phyloP scores from a whole-genome alignment of 2,113 vertebrate species.

The Melanerpes formicivorus region DNA sequence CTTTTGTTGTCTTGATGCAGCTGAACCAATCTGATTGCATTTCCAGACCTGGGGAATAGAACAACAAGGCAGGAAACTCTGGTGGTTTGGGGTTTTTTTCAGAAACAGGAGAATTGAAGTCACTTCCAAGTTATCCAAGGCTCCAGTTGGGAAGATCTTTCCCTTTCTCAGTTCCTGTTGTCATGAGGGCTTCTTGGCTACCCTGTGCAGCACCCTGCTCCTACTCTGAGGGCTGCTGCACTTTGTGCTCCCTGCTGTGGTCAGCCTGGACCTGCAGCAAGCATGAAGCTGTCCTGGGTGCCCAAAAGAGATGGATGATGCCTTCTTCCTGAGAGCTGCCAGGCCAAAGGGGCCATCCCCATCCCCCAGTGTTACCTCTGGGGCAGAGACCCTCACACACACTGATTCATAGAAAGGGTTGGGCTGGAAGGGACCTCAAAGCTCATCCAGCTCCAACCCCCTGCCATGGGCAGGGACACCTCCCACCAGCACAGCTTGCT shows the following conservation, averaged over 20 bases:
- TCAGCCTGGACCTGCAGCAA: fast-evolving
- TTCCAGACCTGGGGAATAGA: conserved; percentile 60
- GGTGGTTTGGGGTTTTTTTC: background rate
- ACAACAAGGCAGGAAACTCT: conserved; percentile 62
- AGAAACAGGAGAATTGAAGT: background rate
- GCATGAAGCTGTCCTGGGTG: background rate
- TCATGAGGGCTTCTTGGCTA: background rate
- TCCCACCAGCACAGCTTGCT: too few relatives aligned
- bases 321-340: background rate
- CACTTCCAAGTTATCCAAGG: background rate
- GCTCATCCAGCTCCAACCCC: too few relatives aligned
- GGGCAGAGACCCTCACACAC: background rate
- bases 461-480: too few relatives aligned
- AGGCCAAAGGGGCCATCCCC: fast-evolving
- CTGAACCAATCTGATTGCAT: conserved; percentile 64
- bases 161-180: background rate
- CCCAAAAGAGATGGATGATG: background rate
- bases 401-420: too few relatives aligned
- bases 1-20: conserved; percentile 50
- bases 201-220: fast-evolving
- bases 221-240: background rate
- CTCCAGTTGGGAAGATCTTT: background rate
- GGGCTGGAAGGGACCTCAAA: too few relatives aligned
- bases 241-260: fast-evolving
- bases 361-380: fast-evolving